Evolutionary conservation across 37 sponge, comb jelly and placozoan genomes (phyloP), one percentile per base, ranked within the genome.

Genomic region (Ianthella basta): DNA sequence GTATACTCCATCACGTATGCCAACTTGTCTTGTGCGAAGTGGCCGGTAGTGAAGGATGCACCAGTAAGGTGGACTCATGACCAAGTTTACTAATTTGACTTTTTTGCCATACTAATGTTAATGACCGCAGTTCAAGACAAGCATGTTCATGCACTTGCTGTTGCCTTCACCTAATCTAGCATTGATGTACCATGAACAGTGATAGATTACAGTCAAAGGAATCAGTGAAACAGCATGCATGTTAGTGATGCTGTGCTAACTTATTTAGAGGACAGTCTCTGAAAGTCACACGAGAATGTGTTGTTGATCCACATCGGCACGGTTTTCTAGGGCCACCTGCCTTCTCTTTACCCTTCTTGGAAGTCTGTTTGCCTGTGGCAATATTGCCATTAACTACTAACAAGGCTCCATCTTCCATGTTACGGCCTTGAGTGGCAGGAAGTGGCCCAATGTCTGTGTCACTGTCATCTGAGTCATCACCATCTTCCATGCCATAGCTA

Each of bases 201-300:
- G n/a, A n/a, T n/a, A n/a, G n/a, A n/a, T n/a, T n/a, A n/a, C n/a
- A n/a, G n/a, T n/a, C n/a, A n/a, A n/a, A n/a, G n/a, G n/a, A n/a
- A n/a, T n/a, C n/a, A n/a, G n/a, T n/a, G n/a, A n/a, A n/a, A n/a
- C n/a, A n/a, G n/a, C n/a, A n/a, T n/a, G n/a, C n/a, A n/a, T n/a
- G n/a, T n/a, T n/a, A n/a, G n/a, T n/a, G n/a, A n/a, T n/a, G n/a
- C n/a, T n/a, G n/a, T 4, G 64, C n/a, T 61, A 4, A 61, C 10
- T 61, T 61, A 61, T 61, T 4, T 29, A 61, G 64, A 27, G 64
- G 64, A 10, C 64, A 61, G 64, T 61, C 64, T 61, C 64, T 61
- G 29, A 61, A 61, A 13, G 64, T 13, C 2, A 12, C 13, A 61
- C 64, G 64, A 13, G 27, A 29, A 61, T 61, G 64, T 61, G 64